phyloP scores from a whole-genome alignment of 1,140 invertebrate genomes.

The Odontomachus brunneus region DNA sequence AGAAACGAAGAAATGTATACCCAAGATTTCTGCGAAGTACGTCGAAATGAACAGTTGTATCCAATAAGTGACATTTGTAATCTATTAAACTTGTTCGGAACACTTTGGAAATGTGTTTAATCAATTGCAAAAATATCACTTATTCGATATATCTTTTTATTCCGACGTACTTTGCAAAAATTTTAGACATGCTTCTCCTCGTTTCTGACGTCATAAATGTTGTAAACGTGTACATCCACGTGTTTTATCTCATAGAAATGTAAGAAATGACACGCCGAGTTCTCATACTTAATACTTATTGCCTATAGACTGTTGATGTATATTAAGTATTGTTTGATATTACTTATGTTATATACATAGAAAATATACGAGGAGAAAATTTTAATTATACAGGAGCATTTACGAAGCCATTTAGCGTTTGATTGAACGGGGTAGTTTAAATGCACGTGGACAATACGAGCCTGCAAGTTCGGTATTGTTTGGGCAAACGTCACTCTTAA shows the following conservation, averaged over 20 bases:
- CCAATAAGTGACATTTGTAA: too few relatives aligned
- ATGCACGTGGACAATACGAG: neutral
- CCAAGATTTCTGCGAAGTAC: too few relatives aligned
- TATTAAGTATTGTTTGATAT: constrained; percentile 54
- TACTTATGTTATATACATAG: constrained; percentile 31
- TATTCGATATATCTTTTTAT: too few relatives aligned
- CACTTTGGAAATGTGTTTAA: too few relatives aligned
- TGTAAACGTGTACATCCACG: too few relatives aligned
- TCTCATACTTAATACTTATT: constrained; percentile 36
- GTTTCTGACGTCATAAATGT: too few relatives aligned
- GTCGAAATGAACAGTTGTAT: too few relatives aligned
- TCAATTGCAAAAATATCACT: too few relatives aligned
- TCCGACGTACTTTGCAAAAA: too few relatives aligned
- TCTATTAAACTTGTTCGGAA: too few relatives aligned
- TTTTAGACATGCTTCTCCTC: too few relatives aligned
- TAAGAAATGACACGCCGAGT: constrained; percentile 20
- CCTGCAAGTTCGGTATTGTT: constrained; percentile 1
- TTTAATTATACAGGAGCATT: constrained; percentile 44
- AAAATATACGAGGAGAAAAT: neutral
- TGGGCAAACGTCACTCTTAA: constrained; percentile 4
- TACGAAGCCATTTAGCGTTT: constrained; percentile 9
- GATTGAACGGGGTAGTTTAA: neutral
- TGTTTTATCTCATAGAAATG: constrained; percentile 20
- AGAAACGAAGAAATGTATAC: too few relatives aligned
- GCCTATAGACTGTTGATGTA: constrained; percentile 45